Evolutionary conservation across 2,888 invertebrate species (phyloP), one percentile per base, ranked within the genome.

Genomic region (Gandaritis pyraliata): DNA sequence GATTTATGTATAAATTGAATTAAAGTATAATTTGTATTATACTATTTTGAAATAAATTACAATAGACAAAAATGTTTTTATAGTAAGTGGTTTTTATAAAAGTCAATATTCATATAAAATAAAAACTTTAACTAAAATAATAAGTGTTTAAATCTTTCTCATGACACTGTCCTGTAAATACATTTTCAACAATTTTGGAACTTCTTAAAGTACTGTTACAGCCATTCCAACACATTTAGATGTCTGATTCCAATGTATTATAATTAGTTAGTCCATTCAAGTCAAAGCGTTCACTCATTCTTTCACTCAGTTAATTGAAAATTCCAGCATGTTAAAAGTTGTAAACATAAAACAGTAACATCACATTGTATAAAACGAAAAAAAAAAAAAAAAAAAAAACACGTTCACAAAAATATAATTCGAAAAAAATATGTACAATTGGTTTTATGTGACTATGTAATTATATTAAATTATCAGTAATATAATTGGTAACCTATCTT

Each of bases 351-450:
- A 56, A 51, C 39, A 54, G 51, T 6, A 23, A 6, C 45, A 49
- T 33, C 49, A 47, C n/a, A 33, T 8, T 16, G 16, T 13, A 13
- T 41, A 15, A 41, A 41, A 15, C 1, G 15, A 7, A 41, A 38
- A 67, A 71, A 81, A 74, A 67, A 72, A 80, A 81, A 74, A 72
- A 72, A 74, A 71, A 65, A 72, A 80, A 8, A 39, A 62, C 64
- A 81, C 77, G 81, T 84, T 87, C 89, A 89, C 89, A 88, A 90
- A 89, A 87, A 88, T 90, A 89, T 90, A 90, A 88, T 89, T 90
- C 82, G 81, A 87, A 82, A 81, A 77, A 77, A 81, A 73, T 76
- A 89, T 90, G 84, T 90, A 90, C 90, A 89, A 74, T 81, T 76
- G 80, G 75, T 76, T 78, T 73, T 66, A 61, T 54, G 58, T 62